Percentiles rank a stretch among this genome's conserved stretches.
Conservation (phyloP, 2,888 invertebrate species). For the Rhamnusium bicolor region DNA sequence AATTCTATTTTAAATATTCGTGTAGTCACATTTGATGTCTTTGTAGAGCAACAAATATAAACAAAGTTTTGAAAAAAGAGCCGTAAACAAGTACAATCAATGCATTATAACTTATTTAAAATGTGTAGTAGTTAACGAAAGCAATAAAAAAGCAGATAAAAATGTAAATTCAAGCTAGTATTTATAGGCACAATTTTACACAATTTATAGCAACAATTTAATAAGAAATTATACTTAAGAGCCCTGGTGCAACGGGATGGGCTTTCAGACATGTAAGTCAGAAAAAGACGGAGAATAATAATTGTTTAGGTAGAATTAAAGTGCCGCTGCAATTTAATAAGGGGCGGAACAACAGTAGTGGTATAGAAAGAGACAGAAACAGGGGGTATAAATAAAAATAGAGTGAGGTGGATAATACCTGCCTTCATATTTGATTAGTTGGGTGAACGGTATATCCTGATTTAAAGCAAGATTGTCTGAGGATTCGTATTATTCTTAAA, state of each 20-base stretch:
- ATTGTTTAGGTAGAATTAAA: slow-evolving; percentile 68
- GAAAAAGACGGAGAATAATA: slow-evolving; percentile 62
- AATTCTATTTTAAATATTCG: too few relatives aligned
- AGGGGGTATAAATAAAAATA: slow-evolving; percentile 40
- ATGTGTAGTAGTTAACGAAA: not conserved
- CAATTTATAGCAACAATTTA: slow-evolving; percentile 26
- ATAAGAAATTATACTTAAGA: slow-evolving; percentile 17
- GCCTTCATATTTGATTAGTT: slow-evolving; percentile 67
- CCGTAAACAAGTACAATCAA: not conserved
- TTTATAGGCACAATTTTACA: slow-evolving; percentile 25
- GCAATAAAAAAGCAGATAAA: slow-evolving; percentile 4
- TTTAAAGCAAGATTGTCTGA: slow-evolving; percentile 36
- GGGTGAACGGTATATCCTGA: slow-evolving; percentile 57
- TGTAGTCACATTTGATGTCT: too few relatives aligned
- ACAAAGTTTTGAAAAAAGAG: not conserved
- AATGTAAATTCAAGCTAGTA: slow-evolving; percentile 14
- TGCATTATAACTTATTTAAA: not conserved
- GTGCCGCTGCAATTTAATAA: slow-evolving; percentile 68
- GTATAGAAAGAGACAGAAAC: slow-evolving; percentile 51
- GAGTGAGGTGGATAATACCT: slow-evolving; percentile 59
- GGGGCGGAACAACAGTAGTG: slow-evolving; percentile 68
- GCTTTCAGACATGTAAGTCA: slow-evolving; percentile 8
- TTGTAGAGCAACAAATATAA: too few relatives aligned
- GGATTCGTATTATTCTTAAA: slow-evolving; percentile 11
- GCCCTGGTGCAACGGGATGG: not conserved